Base-by-base conservation (phyloP, 92 coral and sea anemone genomes). In the Porites divaricata region DNA sequence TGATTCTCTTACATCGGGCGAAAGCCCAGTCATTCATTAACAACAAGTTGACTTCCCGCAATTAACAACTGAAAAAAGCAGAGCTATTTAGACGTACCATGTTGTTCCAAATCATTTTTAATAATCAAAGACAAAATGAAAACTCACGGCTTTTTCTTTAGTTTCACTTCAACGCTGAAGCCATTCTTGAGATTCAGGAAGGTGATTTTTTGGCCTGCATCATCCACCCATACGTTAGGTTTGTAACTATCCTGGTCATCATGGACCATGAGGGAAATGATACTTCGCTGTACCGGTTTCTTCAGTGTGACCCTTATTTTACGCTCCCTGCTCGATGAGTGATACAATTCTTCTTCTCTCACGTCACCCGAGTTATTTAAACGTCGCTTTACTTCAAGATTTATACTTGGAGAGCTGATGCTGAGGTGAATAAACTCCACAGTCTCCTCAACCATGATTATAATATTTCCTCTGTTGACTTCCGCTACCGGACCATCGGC, bases 361-460 rank as follows among this genome's bases (percentile, higher is more conserved):
- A 69, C 85, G n/a, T 86, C 86, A 16, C 14, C 75, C 3, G 72
- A 52, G 24, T 62, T 25, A 9, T 1, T 19, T 4, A 14, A 24
- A 2, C 28, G 76, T 23, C 9, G 59, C 35, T 21, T 54, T 6
- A 68, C 7, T 15, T 81, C 67, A 25, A 76, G 79, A 64, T 28
- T 59, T 26, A 63, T 41, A 61, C 45, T 61, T 15, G 52, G 74
- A 41, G 65, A 76, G 78, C 85, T 86, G 1, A 90, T 65, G 22
- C 88, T 78, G n/a, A 90, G 74, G 72, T 81, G 72, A 26, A 90
- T 75, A 26, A 50, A 65, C 21, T 49, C 49, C 8, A 21, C 10
- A 2, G 85, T 76, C 49, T 91, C 88, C 74, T 93, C 94, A 9
- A 73, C 91, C 97, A 93, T 91, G 6, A 91, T 23, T 53, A 91